Percentiles rank a stretch among this genome's conserved stretches.
Conservation (phyloP, 2,113 vertebrate genomes). For the Chlorodrepanis virens region DNA sequence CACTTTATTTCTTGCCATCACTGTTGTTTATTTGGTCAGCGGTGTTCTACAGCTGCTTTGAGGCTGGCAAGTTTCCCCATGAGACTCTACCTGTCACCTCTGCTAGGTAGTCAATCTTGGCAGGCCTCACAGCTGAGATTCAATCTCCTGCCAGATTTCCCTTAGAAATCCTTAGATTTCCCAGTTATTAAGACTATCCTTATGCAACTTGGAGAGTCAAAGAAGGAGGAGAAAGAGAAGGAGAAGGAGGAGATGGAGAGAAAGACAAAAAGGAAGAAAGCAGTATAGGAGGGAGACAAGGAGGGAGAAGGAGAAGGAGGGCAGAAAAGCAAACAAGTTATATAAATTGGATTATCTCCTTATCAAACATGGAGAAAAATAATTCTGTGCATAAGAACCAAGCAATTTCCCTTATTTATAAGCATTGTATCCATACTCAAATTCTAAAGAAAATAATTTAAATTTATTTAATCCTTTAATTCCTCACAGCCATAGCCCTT, state of each 20-base stretch:
- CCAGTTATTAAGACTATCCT: neutral
- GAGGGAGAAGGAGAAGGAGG: neutral
- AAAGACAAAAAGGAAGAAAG: neutral
- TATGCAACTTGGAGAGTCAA: neutral
- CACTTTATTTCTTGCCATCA: neutral
- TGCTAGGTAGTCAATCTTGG: neutral
- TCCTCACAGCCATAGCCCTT: constrained; percentile 5
- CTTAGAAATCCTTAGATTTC: neutral
- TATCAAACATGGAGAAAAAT: neutral
- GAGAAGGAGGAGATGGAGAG: neutral
- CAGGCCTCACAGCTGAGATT: neutral
- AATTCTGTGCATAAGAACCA: neutral
- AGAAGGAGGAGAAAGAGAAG: neutral
- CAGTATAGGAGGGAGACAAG: neutral
- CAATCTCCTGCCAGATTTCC: neutral
- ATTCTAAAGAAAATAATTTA: neutral
- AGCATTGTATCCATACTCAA: neutral
- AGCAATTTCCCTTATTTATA: neutral
- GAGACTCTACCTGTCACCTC: neutral
- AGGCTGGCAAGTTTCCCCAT: neutral
- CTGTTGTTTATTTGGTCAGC: neutral
- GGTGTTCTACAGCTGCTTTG: neutral
- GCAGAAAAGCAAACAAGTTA: neutral
- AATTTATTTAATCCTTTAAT: constrained; percentile 48
- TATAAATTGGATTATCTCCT: neutral